phyloP scores from a whole-genome alignment of 2,888 invertebrate species.

The Cabera pusaria region DNA sequence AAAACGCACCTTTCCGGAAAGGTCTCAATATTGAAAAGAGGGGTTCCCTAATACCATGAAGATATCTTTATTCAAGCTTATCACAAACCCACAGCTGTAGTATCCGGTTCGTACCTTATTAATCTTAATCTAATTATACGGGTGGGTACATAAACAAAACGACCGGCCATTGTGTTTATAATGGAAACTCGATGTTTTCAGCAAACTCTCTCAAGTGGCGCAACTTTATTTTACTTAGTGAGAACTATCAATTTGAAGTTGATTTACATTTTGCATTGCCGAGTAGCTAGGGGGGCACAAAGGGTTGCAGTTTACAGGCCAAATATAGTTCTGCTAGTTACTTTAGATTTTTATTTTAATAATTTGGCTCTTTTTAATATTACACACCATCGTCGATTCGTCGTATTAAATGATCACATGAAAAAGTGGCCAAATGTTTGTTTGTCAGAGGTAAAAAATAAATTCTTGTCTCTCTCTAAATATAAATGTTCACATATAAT shows the following conservation, averaged over 20 bases:
- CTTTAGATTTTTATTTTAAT: too few relatives aligned
- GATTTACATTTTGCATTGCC: constrained; percentile 14
- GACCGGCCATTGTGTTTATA: constrained; percentile 17
- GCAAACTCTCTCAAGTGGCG: constrained; percentile 12
- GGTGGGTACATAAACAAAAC: constrained; percentile 24
- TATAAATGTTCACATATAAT: too few relatives aligned
- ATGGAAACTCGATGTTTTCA: constrained; percentile 23
- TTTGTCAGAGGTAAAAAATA: too few relatives aligned
- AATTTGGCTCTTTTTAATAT: too few relatives aligned
- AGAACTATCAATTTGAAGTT: constrained; percentile 11
- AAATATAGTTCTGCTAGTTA: too few relatives aligned
- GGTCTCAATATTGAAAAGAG: constrained; percentile 14
- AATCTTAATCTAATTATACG: constrained; percentile 27
- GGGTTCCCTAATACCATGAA: constrained; percentile 13
- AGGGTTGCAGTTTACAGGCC: neutral
- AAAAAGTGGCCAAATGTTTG: too few relatives aligned
- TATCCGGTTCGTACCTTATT: constrained; percentile 24
- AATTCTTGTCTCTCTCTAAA: too few relatives aligned
- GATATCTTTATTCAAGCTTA: constrained; percentile 18
- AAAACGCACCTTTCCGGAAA: constrained; percentile 7
- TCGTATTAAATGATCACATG: too few relatives aligned
- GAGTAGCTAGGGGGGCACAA: neutral
- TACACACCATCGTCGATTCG: too few relatives aligned
- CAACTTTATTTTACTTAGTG: constrained; percentile 19
- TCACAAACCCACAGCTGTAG: constrained; percentile 20